Percentiles rank a stretch among this genome's conserved stretches.
Evolutionary conservation across 37 sponge, comb jelly and placozoan genomes (phyloP).

Genomic region (Cladorhizidae sp.): DNA sequence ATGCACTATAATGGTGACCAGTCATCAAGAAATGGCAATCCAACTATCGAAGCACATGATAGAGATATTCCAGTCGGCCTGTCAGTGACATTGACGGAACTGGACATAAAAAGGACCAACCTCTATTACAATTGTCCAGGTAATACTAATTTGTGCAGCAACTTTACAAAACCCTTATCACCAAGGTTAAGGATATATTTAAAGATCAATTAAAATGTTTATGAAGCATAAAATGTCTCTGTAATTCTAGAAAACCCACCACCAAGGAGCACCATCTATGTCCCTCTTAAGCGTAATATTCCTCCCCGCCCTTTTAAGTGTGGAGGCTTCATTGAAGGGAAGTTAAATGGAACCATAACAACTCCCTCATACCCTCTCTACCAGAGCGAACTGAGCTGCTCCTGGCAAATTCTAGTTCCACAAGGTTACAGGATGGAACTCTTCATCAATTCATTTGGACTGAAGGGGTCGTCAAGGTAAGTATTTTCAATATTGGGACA

Average conservation of each 20-base stretch:
- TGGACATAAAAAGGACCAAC: constrained; percentile 70
- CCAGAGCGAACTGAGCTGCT: constrained; percentile 17
- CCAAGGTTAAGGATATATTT: not conserved
- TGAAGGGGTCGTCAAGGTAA: not conserved
- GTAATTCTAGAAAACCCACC: not conserved
- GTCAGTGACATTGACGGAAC: constrained; percentile 34
- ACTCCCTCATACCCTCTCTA: constrained; percentile 36
- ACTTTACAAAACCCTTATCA: no score
- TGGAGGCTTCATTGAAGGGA: not conserved
- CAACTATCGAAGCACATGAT: constrained; percentile 45
- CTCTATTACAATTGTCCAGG: constrained; percentile 58
- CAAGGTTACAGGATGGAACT: constrained; percentile 31
- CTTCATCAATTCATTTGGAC: not conserved
- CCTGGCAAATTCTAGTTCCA: constrained; percentile 32
- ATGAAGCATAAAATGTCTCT: constrained; percentile 19
- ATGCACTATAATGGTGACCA: constrained; percentile 71
- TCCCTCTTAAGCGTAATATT: not conserved
- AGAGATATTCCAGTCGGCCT: constrained; percentile 53
- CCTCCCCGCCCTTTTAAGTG: not conserved
- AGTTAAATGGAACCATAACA: not conserved
- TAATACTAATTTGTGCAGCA: constrained; percentile 7
- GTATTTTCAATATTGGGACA: no score
- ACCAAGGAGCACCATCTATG: not conserved
- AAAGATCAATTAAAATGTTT: not conserved
- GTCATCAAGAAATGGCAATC: constrained; percentile 12